Evolutionary conservation across 2,888 invertebrate genomes (phyloP).

Genomic region (Apodemia hepburni): DNA sequence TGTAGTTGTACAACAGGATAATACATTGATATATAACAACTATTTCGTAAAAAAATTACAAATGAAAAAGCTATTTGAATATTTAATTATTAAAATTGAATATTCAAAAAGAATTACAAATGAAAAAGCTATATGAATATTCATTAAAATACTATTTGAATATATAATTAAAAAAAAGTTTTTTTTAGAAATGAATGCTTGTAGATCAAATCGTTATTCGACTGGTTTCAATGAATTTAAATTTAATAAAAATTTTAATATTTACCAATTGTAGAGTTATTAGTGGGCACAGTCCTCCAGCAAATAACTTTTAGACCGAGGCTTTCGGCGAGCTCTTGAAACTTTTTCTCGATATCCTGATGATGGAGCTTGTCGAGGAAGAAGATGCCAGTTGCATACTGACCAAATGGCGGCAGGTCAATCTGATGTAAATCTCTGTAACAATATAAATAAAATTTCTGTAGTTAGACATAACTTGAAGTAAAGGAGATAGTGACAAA

Average conservation of each 20-base stretch:
- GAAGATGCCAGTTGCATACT: slow-evolving; percentile 98
- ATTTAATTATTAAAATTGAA: too few relatives aligned
- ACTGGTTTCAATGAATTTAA: not conserved
- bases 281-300: slow-evolving; percentile 97
- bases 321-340: slow-evolving; percentile 89
- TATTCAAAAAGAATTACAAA: too few relatives aligned
- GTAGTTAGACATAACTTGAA: not conserved
- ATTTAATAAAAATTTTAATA: not conserved
- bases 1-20: too few relatives aligned
- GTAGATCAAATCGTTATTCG: not conserved
- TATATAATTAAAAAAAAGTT: too few relatives aligned
- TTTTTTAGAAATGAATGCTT: not conserved
- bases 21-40: too few relatives aligned
- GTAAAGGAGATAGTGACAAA: too few relatives aligned
- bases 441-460: not conserved
- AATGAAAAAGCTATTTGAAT: too few relatives aligned
- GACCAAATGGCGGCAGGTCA: slow-evolving; percentile 91
- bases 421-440: slow-evolving; percentile 89
- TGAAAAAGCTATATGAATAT: too few relatives aligned
- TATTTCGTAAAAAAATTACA: too few relatives aligned
- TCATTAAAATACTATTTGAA: too few relatives aligned
- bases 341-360: slow-evolving; percentile 88
- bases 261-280: slow-evolving; percentile 90
- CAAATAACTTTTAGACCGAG: slow-evolving; percentile 91
- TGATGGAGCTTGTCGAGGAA: slow-evolving; percentile 94